A percentile compares a stretch with the other conserved stretches of the same genome.
These are phyloP conservation scores for Hemiprocne comata DNA, from an alignment of 2,113 vertebrate genomes.

Conservation along the genomic window DNA sequence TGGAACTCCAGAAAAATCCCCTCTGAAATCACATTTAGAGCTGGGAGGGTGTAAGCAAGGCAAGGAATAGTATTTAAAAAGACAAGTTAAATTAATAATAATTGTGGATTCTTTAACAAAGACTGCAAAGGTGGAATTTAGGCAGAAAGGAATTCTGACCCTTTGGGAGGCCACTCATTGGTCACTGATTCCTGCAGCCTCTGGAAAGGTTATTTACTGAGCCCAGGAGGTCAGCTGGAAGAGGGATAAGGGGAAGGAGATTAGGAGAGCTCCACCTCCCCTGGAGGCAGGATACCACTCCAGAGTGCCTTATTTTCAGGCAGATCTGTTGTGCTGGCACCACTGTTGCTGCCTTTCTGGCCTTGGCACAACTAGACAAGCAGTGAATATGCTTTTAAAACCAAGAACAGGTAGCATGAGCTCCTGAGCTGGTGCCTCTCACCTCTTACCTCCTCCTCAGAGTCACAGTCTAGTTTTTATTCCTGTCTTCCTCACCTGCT, in stretches of 20 bases:
- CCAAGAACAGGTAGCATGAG: neutral
- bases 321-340: neutral
- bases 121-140: neutral
- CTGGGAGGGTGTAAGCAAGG: neutral
- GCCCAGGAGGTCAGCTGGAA: constrained; percentile 61
- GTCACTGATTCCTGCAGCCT: constrained; percentile 35
- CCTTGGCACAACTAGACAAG: neutral
- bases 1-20: neutral
- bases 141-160: neutral
- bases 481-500: neutral
- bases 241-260: neutral
- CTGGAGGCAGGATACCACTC: neutral
- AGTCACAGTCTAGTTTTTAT: neutral
- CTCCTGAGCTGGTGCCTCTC: neutral
- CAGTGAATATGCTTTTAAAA: neutral
- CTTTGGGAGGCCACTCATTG: constrained; percentile 73
- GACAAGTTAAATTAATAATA: neutral
- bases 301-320: neutral
- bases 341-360: neutral
- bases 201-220: constrained; percentile 39
- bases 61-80: neutral
- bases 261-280: neutral
- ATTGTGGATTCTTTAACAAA: neutral
- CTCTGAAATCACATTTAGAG: neutral
- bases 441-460: neutral